Evolutionary conservation across 2,113 vertebrate genomes (phyloP).

Genomic region (Laticauda colubrina): DNA sequence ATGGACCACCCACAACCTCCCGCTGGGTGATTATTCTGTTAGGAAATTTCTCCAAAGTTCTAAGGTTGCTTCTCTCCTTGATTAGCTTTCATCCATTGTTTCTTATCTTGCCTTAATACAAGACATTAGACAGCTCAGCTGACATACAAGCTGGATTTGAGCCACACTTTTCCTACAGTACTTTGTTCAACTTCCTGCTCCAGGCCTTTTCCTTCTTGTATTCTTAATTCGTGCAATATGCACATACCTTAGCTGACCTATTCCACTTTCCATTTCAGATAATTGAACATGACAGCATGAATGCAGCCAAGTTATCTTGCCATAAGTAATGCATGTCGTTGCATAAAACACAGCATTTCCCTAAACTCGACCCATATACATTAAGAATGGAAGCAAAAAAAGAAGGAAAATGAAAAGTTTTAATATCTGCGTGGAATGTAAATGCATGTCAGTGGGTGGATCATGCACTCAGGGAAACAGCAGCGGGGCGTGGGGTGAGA

Average conservation of each 20-base stretch:
- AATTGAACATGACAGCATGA: constrained; percentile 22
- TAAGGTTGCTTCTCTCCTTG: neutral
- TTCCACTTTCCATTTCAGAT: constrained; percentile 21
- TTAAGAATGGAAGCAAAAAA: constrained; percentile 50
- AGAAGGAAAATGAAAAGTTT: constrained; percentile 31
- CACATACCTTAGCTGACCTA: constrained; percentile 16
- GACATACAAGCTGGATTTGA: neutral
- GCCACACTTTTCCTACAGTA: neutral
- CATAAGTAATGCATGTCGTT: constrained; percentile 35
- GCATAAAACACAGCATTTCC: constrained; percentile 12
- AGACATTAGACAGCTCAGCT: neutral
- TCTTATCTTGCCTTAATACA: neutral
- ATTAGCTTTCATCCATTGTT: neutral
- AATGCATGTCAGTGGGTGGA: constrained; percentile 75
- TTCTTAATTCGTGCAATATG: neutral
- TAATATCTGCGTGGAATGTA: constrained; percentile 78
- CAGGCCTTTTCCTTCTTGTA: neutral
- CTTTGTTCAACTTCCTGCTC: neutral
- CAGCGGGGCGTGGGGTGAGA: constrained; percentile 37
- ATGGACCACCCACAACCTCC: neutral
- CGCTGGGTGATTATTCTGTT: neutral
- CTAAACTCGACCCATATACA: constrained; percentile 34
- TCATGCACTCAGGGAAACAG: constrained; percentile 65
- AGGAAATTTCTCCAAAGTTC: neutral
- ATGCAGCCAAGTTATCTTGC: constrained; percentile 25